A percentile compares a stretch with the other conserved stretches of the same genome.
phyloP scores from a whole-genome alignment of 1,140 invertebrate genomes.

The Muscidifurax raptorellus region DNA sequence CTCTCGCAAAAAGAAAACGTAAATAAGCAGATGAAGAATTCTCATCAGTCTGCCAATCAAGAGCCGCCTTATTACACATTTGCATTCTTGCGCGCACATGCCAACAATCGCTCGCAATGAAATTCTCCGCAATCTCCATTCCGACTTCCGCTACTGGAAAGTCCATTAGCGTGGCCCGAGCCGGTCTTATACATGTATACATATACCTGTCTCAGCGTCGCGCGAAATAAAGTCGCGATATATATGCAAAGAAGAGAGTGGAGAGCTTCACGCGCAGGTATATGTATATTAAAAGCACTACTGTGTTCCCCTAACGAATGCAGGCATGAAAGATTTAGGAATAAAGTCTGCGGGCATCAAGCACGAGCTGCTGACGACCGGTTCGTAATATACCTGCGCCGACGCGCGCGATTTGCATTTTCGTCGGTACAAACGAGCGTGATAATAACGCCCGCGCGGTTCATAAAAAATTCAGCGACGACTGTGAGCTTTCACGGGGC shows the following conservation, averaged over 20 bases:
- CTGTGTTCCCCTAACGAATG: not conserved
- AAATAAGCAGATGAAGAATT: too few species aligned
- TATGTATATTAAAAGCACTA: not conserved
- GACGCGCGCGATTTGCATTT: conserved; percentile 9
- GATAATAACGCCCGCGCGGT: conserved; percentile 39
- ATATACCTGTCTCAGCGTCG: not conserved
- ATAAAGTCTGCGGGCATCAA: not conserved
- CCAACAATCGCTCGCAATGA: not conserved
- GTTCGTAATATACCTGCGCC: not conserved
- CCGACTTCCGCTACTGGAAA: not conserved
- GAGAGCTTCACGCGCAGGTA: not conserved
- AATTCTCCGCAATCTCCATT: not conserved
- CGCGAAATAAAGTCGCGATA: not conserved
- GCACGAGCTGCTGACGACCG: not conserved
- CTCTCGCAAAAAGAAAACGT: not conserved
- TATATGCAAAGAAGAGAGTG: not conserved
- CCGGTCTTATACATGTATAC: too few species aligned
- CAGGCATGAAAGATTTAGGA: conserved; percentile 10
- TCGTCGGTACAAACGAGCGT: not conserved
- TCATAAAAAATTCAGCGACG: conserved; percentile 58
- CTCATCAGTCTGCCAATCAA: not conserved
- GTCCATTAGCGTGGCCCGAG: not conserved
- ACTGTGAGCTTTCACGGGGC: not conserved
- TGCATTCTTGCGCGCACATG: not conserved
- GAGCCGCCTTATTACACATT: not conserved